Percentiles rank a stretch among this genome's conserved stretches.
Conservation (phyloP, 2,113 vertebrate species). For the Ameiurus melas region DNA sequence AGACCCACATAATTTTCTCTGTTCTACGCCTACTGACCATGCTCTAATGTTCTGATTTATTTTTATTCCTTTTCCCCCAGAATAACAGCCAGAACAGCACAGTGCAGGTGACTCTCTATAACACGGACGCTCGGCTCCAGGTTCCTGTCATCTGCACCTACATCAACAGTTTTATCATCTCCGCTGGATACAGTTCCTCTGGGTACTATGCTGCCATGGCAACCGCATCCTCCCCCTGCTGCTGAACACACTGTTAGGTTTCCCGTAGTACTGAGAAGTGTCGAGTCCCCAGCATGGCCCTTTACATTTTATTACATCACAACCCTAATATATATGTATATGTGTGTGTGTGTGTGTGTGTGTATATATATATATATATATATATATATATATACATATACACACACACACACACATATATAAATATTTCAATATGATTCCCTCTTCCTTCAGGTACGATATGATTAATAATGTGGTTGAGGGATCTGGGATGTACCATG, state of each 20-base stretch:
- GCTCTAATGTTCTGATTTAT: not conserved
- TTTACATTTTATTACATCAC: not conserved
- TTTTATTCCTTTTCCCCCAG: conserved; percentile 65
- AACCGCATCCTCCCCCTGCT: conserved; percentile 4
- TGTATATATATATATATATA: not conserved
- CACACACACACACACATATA: no score
- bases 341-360: no score
- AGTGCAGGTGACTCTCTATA: conserved; percentile 74
- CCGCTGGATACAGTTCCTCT: conserved; percentile 73
- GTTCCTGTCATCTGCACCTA: conserved; percentile 78
- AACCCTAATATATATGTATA: not conserved
- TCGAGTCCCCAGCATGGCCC: not conserved
- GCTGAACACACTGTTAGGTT: not conserved
- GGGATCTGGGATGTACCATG: conserved; percentile 76
- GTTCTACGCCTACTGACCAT: not conserved
- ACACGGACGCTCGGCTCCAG: conserved; percentile 61
- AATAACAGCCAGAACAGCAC: conserved; percentile 71
- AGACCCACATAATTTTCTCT: not conserved
- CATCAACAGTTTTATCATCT: conserved; percentile 73
- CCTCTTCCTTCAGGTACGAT: conserved; percentile 69
- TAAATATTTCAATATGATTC: not conserved
- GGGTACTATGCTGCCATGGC: conserved; percentile 69
- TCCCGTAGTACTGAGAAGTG: not conserved
- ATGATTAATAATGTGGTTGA: conserved; percentile 74
- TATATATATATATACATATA: no score